Evolutionary conservation across 2,888 invertebrate genomes (phyloP), one percentile per base, ranked within the genome.

Genomic region (Diploptera punctata): DNA sequence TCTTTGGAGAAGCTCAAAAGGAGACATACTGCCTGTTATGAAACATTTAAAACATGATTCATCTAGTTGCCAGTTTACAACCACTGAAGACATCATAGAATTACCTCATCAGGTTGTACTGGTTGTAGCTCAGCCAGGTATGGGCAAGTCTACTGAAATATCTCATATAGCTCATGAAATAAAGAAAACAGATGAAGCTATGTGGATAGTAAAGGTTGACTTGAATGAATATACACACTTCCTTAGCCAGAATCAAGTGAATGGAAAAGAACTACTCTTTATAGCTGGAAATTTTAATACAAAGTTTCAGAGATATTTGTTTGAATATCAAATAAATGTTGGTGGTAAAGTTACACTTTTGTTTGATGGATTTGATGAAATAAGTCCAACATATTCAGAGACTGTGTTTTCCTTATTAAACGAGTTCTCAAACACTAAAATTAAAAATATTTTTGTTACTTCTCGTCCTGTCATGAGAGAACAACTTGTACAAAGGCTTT

Each of bases 281-380:
- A 7, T 31, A 3, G 62, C 29, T 3, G 19, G 31, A 3, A 21
- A 29, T 13, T 19, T 61, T 1, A 38, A 29, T 13, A 13, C 62
- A 29, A 5, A 31, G 5, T 24, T 29, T 10, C 29, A 61, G 16
- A 24, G 16, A 29, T 18, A 1, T 29, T 29, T 61, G n/a, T 33
- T 33, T 33, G 7, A 7, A 7, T 16, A 33, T 13, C 2, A 16
- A 18, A 31, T 61, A 10, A 18, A 7, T 18, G 24, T 7, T 44
- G 16, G 10, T n/a, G 54, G 57, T 1, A 52, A 54, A 19, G 21
- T 54, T 9, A 19, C 31, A 3, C 4, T 68, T n/a, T 19, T 68
- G 68, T 10, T 68, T 0, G 68, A 68, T 19, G 29, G 33, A 9
- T 68, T 54, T 33, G 68, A 68, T 54, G 68, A 68, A 26, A 54